A percentile compares a stretch with the other conserved stretches of the same genome.
phyloP scores from a whole-genome alignment of 2,797 vertebrate species.

The Pipistrellus pygmaeus region DNA sequence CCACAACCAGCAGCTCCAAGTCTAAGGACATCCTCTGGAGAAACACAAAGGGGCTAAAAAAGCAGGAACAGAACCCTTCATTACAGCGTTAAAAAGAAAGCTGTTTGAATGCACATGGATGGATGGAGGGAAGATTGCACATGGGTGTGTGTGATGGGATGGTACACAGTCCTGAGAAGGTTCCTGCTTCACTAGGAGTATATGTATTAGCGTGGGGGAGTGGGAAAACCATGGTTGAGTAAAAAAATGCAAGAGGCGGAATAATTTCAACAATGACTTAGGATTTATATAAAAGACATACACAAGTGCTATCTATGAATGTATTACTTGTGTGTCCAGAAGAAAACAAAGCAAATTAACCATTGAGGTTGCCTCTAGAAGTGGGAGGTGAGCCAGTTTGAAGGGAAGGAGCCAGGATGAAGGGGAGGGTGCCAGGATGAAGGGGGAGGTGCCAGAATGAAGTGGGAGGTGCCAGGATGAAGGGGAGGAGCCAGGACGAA shows the following conservation, averaged over 20 bases:
- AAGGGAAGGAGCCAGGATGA: no score
- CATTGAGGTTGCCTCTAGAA: neutral
- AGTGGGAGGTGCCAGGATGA: no score
- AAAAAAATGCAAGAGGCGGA: neutral
- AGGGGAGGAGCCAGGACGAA: no score
- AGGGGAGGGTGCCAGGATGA: no score
- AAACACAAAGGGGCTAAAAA: no score
- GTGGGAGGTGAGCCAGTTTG: fast-evolving
- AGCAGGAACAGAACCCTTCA: neutral
- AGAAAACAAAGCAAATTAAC: neutral
- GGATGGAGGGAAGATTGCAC: no score
- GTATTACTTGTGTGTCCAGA: neutral
- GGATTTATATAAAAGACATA: neutral
- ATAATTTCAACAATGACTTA: neutral
- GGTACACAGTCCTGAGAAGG: neutral
- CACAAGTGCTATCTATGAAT: fast-evolving
- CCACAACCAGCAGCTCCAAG: fast-evolving
- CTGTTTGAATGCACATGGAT: fast-evolving
- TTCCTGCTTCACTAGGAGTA: fast-evolving
- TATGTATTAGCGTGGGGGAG: fast-evolving
- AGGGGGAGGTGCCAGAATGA: no score
- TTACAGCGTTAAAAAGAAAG: neutral
- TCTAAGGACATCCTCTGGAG: neutral
- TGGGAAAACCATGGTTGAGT: fast-evolving
- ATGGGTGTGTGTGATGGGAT: fast-evolving